Base-by-base conservation (phyloP, 2,888 invertebrate genomes). In the Argyresthia goedartella region DNA sequence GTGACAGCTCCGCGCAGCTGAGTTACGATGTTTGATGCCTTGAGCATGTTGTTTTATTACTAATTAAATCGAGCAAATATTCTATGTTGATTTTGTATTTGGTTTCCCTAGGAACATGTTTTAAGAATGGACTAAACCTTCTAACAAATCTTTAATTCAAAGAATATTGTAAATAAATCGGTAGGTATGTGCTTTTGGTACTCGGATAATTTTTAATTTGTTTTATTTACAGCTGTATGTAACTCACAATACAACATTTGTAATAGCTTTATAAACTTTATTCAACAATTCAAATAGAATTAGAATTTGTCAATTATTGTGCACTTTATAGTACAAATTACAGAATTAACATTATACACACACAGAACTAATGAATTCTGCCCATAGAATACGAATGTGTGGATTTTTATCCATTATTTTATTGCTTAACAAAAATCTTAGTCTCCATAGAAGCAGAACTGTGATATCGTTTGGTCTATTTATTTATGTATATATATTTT, bases 281-380 rank as follows among this genome's bases (percentile, higher is more conserved):
- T 14, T 3, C 44, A 44, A 25, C 25, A 4, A 25, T 25, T 25
- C 3, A 51, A 35, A 44, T 15, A 9, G 44, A 11, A 44, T 25
- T 25, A 25, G 25, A 25, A 25, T 25, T 65, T 71, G 71, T 76
- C 69, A 66, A 70, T 66, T 60, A 66, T 61, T 65, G 60, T 69
- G 80, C 85, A 82, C 82, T 76, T 64, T 62, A 71, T 61, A 84
- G 85, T 82, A 85, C 84, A 84, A 81, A 79, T 60, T 63, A 63
- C 60, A 59, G 64, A n/a, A n/a, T n/a, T n/a, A n/a, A 64, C 68
- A 67, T 69, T 64, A 62, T 62, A 65, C 63, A 67, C 71, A 70
- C 15, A 44, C 16, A 15, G 25, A 25, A 4, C 3, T 25, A 25
- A 25, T 6, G 2, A 6, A 25, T 44, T 44, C 44, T 16, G 9